These are phyloP conservation scores for Calycopis cecrops DNA, from an alignment of 1,140 invertebrate species.

Conservation along the genomic window DNA sequence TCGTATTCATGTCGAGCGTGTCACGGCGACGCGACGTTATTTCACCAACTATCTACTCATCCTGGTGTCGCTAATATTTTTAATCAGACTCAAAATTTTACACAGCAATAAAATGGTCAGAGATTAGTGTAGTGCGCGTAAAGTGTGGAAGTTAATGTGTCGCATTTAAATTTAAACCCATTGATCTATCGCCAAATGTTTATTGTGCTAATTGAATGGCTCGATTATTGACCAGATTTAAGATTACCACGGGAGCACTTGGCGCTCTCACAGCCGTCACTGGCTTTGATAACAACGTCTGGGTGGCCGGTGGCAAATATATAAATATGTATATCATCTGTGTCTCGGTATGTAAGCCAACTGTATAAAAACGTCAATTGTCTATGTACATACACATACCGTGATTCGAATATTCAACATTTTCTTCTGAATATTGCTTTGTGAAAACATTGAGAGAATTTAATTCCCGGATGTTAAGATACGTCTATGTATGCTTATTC, in stretches of 20 bases:
- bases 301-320: too few relatives aligned
- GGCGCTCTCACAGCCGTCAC: not conserved
- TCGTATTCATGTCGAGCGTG: conserved; percentile 3
- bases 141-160: not conserved
- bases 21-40: not conserved
- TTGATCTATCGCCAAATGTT: conserved; percentile 8
- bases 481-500: too few relatives aligned
- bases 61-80: too few relatives aligned
- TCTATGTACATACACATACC: too few relatives aligned
- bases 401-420: too few relatives aligned
- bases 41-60: not conserved
- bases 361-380: not conserved
- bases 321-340: too few relatives aligned
- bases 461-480: too few relatives aligned
- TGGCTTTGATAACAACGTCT: not conserved
- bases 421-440: too few relatives aligned
- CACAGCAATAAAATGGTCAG: too few relatives aligned
- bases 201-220: conserved; percentile 2
- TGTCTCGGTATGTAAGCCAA: conserved; percentile 5
- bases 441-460: too few relatives aligned
- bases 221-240: conserved; percentile 2
- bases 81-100: too few relatives aligned
- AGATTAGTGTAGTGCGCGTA: not conserved
- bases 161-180: not conserved
- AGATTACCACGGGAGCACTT: not conserved